A percentile compares a stretch with the other conserved stretches of the same genome.
Conservation (phyloP, 2,797 vertebrate genomes). For the Sciurus carolinensis region DNA sequence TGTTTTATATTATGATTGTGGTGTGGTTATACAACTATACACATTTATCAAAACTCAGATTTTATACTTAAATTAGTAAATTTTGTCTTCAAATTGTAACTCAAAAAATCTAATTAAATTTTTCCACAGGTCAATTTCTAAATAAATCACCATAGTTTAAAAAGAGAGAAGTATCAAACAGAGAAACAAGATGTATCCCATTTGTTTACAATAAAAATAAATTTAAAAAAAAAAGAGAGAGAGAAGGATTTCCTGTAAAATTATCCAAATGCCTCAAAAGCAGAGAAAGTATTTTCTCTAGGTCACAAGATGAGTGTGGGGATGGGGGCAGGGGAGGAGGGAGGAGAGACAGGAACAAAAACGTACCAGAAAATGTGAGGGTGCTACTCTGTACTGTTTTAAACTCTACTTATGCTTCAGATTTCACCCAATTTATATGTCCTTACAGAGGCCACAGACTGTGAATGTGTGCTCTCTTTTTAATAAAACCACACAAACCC, state of each 20-base stretch:
- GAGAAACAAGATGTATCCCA: too few relatives aligned
- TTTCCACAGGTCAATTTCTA: slow-evolving; percentile 16
- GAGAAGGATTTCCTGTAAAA: slow-evolving; percentile 22
- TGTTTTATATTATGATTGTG: background rate
- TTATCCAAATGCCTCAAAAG: slow-evolving; percentile 55
- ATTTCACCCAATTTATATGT: background rate
- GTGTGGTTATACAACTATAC: background rate
- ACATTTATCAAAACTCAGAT: slow-evolving; percentile 46
- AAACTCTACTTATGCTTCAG: background rate
- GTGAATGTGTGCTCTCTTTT: background rate
- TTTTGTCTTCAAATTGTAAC: slow-evolving; percentile 58
- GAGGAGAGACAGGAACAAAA: background rate
- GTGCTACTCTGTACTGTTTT: background rate
- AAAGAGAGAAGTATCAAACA: background rate
- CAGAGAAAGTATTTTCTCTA: background rate
- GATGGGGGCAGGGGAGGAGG: background rate
- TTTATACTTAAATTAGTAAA: slow-evolving; percentile 11
- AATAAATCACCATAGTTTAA: slow-evolving; percentile 2
- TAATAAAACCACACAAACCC: background rate
- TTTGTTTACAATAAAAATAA: too few relatives aligned
- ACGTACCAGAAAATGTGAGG: background rate
- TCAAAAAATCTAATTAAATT: slow-evolving; percentile 45
- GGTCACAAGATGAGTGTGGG: background rate
- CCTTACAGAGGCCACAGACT: slow-evolving; percentile 39
- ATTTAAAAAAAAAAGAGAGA: background rate